Base-by-base conservation (phyloP, 2,113 vertebrate genomes). In the Mesitornis unicolor region DNA sequence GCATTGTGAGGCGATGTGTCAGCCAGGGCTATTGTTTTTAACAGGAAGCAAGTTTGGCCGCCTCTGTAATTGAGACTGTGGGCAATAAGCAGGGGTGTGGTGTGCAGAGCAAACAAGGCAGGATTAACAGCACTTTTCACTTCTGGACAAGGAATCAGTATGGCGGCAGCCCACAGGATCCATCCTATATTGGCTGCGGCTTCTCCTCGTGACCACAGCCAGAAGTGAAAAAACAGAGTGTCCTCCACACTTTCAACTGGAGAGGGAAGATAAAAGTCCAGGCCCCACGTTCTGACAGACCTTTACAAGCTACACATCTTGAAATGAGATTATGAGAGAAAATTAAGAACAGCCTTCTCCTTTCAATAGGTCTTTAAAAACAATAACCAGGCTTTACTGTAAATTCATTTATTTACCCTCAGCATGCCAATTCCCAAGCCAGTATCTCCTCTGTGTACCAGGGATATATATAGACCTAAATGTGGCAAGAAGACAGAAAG, bases 291-390 rank as follows among this genome's bases (percentile, higher is more conserved):
- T 95, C 90, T 78, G 73, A 93, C 95, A 96, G 92, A 94, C 71
- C 79, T 82, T 89, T 73, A 80, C 1, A 10, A 92, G 76, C 92
- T 79, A 42, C 83, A 84, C 95, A 96, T 89, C 92, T 93, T 96
- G 92, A 97, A 97, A 96, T 93, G 43, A 88, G 83, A 96, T 94
- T 84, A 94, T 1, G 4, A 89, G 60, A 78, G 83, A 96, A 96
- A 96, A 96, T 96, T 90, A 96, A 93, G 92, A 93, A 86, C 95
- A 96, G 88, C 28, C 90, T 93, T 84, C 86, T 96, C 90, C 94
- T 96, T 97, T 96, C 92, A 96, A 89, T 96, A 94, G 95, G 92
- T 95, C 93, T 93, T 96, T 87, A 91, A 94, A 94, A 97, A 96
- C 88, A 96, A 96, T 94, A 95, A 96, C 83, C 93, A 96, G 90